Conservation (phyloP, 2,113 vertebrate species). For the Xiphias gladius region DNA sequence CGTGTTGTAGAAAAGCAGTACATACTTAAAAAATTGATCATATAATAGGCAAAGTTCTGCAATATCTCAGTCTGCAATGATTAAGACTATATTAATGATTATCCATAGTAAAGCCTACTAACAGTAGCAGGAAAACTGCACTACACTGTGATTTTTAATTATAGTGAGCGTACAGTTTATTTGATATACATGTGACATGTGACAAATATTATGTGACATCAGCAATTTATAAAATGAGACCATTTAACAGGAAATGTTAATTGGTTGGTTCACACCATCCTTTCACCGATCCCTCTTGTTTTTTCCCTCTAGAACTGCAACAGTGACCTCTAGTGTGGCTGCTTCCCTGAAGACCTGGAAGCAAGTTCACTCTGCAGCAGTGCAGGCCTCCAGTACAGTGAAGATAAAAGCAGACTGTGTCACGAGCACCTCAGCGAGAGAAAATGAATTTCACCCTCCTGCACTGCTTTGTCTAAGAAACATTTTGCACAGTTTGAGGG, state of each 20-base stretch:
- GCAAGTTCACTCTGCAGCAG: background rate
- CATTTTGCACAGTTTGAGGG: background rate
- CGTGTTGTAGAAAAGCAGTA: background rate
- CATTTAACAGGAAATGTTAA: conserved; percentile 4
- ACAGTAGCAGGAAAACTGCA: background rate
- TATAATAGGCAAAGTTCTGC: background rate
- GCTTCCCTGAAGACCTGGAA: conserved; percentile 29
- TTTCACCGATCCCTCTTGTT: background rate
- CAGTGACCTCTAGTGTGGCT: conserved; percentile 88
- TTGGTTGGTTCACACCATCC: conserved; percentile 11
- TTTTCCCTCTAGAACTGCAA: conserved; percentile 74
- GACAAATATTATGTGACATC: conserved; percentile 11
- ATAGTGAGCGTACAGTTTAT: background rate
- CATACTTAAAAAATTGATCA: background rate
- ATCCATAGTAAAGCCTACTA: background rate
- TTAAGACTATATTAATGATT: no score
- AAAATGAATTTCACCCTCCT: background rate
- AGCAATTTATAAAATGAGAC: background rate
- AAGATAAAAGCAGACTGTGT: background rate
- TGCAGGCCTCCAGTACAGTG: background rate
- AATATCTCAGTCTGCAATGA: background rate
- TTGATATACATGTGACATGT: background rate
- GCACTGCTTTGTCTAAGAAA: background rate
- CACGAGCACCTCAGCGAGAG: background rate
- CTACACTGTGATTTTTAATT: no score